Evolutionary conservation across 2,797 vertebrate genomes (phyloP), one percentile per base, ranked within the genome.

Genomic region (Taeniopygia guttata): DNA sequence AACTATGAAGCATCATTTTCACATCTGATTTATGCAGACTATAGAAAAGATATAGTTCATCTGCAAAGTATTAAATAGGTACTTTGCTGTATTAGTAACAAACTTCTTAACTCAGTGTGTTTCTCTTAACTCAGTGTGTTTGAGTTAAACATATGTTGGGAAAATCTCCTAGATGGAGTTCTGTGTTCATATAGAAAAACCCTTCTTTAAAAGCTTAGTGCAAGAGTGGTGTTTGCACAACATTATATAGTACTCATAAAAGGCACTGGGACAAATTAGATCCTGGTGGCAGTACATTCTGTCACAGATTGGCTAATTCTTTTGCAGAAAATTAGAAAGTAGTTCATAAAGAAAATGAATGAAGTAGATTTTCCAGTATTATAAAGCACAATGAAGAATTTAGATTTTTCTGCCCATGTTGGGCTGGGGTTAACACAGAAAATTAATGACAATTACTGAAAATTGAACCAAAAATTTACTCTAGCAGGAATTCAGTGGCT

Each of bases 121-220:
- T 86, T 80, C 34, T 34, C 5, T 16, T 74, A 32, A 69, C 16
- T 38, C 40, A 3, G 1, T 13, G 2, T 46, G 3, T 62, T 78
- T 70, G 18, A 0, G 0, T 42, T 91, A 7, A 30, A 58, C 85
- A 45, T 0, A 0, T 6, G 0, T 13, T 55, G 43, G 18, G 32
- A 82, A 38, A 40, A 56, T 74, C 15, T 89, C 14, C 19, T 64
- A 40, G 25, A n/a, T 16, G 14, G 66, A 82, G 8, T 62, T 73
- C 27, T 78, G 25, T 52, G 42, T 81, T 89, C 92, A 7, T 32
- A 18, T 11, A 58, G 68, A 25, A 77, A 89, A 67, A 80, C 18
- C 8, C 36, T 75, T 93, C 38, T 64, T 73, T 55, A 79, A 32
- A 43, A 7, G 27, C 43, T 89, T 66, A 51, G 16, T 74, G 52